Base-by-base conservation (phyloP, 2,113 vertebrate genomes). In the Callipepla squamata region DNA sequence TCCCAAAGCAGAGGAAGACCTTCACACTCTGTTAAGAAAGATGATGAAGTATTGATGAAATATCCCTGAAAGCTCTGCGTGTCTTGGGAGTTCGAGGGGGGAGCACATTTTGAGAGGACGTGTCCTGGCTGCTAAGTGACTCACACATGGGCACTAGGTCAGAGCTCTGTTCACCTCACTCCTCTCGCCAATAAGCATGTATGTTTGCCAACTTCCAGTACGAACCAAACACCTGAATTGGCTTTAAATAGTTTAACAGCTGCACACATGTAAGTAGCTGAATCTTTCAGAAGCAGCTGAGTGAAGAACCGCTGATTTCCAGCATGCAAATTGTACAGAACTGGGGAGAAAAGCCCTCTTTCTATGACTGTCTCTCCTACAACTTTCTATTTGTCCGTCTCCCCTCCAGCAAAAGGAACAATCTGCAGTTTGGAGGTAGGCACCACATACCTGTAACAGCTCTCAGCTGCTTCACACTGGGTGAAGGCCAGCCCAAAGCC, bases 261-360 rank as follows among this genome's bases (percentile, higher is more conserved):
- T 95, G 94, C 6, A 0, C 12, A 22, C 3, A 0, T 73, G 19
- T 36, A 30, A 85, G 85, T 38, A 38, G 55, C 68, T 72, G 44
- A 5, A 32, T 65, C 80, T 94, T 90, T 95, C 62, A 82, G 59
- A 88, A 73, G 40, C 28, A 74, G 62, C 70, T 19, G 20, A 68
- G 62, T 20, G 38, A 48, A 75, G 6, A 63, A 48, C 17, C 61
- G 12, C 62, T 67, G 9, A 47, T 68, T n/a, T 20, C 51, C 84
- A 90, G 30, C 9, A 92, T 79, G 78, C 94, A 96, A 94, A 96
- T 44, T 7, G 10, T 68, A 28, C 45, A 85, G 74, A 85, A 91
- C 67, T 22, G 13, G 38, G 38, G 36, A 17, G 70, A 70, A 66
- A 66, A 78, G 36, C 4, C 7, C 51, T 75, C 6, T 74, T 90